Percentiles rank a stretch among this genome's conserved stretches.
Conservation (phyloP, 2,888 invertebrate species). For the Oithona nana region DNA sequence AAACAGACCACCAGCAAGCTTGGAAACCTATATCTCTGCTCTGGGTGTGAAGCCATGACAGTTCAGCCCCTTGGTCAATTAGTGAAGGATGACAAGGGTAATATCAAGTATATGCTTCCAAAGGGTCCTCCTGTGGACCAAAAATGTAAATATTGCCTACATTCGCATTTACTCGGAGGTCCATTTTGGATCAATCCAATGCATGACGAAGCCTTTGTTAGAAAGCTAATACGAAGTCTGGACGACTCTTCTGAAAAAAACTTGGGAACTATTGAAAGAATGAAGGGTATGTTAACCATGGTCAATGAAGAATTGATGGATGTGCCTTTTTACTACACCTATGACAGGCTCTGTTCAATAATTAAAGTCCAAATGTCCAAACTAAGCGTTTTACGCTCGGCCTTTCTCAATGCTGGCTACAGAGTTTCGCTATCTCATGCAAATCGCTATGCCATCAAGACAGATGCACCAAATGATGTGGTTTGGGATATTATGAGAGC, state of each 20-base stretch:
- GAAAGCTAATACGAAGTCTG: slow-evolving; percentile 35
- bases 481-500: slow-evolving; percentile 80
- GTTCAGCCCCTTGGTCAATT: slow-evolving; percentile 50
- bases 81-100: slow-evolving; percentile 26
- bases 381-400: slow-evolving; percentile 54
- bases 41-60: slow-evolving; percentile 61
- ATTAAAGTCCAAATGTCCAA: slow-evolving; percentile 51
- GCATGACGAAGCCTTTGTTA: slow-evolving; percentile 58
- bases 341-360: slow-evolving; percentile 53
- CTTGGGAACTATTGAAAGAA: slow-evolving; percentile 50
- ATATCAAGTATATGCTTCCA: slow-evolving; percentile 45
- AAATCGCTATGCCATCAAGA: slow-evolving; percentile 69
- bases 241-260: slow-evolving; percentile 22
- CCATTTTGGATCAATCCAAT: slow-evolving; percentile 83
- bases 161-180: slow-evolving; percentile 55
- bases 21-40: slow-evolving; percentile 53
- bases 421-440: slow-evolving; percentile 79
- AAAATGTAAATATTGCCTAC: slow-evolving; percentile 53
- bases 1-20: slow-evolving; percentile 56
- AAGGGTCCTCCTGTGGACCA: slow-evolving; percentile 44
- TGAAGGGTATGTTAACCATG: slow-evolving; percentile 59
- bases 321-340: slow-evolving; percentile 64
- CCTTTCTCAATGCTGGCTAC: slow-evolving; percentile 69
- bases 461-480: slow-evolving; percentile 61
- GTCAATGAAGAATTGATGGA: slow-evolving; percentile 61